A percentile compares a stretch with the other conserved stretches of the same genome.
These are phyloP conservation scores for Atherinosoma microstoma DNA, from an alignment of 2,797 vertebrate species.

Conservation along the genomic window DNA sequence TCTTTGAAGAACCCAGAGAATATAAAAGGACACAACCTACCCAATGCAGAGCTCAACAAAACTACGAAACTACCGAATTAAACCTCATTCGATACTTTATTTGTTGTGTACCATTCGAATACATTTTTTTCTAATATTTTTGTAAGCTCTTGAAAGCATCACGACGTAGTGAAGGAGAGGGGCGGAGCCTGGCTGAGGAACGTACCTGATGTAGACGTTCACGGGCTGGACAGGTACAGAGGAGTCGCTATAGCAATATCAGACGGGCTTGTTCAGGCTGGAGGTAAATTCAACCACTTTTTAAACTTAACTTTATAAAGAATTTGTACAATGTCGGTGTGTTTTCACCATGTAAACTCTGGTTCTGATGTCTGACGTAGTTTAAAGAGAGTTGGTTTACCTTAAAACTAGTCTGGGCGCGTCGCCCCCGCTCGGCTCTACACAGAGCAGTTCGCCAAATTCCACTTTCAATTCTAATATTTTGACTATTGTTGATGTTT, in stretches of 20 bases:
- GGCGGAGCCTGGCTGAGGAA: conserved; percentile 27
- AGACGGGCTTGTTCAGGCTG: neutral
- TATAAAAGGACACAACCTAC: neutral
- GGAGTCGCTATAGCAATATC: neutral
- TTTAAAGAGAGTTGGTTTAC: neutral
- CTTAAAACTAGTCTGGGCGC: neutral
- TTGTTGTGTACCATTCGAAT: too few species aligned
- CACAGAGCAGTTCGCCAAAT: neutral
- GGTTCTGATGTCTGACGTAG: neutral
- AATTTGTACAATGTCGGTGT: neutral
- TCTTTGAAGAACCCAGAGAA: neutral
- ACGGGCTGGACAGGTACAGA: conserved; percentile 45
- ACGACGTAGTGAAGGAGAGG: conserved; percentile 9
- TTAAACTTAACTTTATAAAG: accelerated
- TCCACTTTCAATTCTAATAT: neutral
- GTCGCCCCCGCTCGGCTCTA: neutral
- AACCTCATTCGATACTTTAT: neutral
- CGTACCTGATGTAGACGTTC: neutral
- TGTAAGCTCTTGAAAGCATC: conserved; percentile 47
- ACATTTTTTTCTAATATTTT: conserved; percentile 5
- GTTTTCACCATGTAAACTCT: neutral
- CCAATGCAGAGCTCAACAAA: too few species aligned
- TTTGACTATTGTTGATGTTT: neutral
- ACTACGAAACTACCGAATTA: neutral
- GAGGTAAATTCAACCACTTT: conserved; percentile 29